Evolutionary conservation across 2,113 vertebrate species (phyloP).

Genomic region (Brachypteracias leptosomus): DNA sequence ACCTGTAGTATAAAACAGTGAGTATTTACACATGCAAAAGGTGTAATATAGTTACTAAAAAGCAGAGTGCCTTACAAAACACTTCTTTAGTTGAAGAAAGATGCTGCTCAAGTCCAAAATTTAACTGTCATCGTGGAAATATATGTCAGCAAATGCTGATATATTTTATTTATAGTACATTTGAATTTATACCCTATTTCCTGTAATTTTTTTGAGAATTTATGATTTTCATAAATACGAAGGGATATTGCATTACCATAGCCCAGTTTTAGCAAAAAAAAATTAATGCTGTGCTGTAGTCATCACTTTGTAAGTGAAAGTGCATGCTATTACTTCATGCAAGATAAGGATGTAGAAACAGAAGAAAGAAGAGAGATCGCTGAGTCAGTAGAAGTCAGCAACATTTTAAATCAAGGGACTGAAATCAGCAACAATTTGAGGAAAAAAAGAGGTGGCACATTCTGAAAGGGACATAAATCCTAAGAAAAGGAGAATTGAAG

Average conservation of each 20-base stretch:
- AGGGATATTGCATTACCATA: neutral
- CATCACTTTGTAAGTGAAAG: neutral
- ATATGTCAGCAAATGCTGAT: neutral
- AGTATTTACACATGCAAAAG: neutral
- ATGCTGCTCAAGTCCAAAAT: neutral
- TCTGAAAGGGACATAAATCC: neutral
- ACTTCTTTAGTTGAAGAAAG: neutral
- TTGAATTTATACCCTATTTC: neutral
- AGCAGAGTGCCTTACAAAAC: neutral
- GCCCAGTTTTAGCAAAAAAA: neutral
- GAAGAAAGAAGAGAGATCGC: neutral
- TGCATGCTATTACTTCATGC: neutral
- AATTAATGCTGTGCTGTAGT: neutral
- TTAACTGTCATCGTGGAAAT: neutral
- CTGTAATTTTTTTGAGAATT: neutral
- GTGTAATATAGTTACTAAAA: neutral
- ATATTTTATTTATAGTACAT: neutral
- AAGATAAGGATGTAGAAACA: neutral
- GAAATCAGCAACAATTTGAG: neutral
- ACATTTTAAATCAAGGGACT: constrained; percentile 16
- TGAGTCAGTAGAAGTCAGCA: neutral
- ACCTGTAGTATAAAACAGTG: constrained; percentile 74
- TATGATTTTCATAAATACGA: neutral
- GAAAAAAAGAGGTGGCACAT: neutral
- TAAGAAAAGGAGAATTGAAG: neutral